Conservation (phyloP, 2,113 vertebrate genomes). For the Aix galericulata region DNA sequence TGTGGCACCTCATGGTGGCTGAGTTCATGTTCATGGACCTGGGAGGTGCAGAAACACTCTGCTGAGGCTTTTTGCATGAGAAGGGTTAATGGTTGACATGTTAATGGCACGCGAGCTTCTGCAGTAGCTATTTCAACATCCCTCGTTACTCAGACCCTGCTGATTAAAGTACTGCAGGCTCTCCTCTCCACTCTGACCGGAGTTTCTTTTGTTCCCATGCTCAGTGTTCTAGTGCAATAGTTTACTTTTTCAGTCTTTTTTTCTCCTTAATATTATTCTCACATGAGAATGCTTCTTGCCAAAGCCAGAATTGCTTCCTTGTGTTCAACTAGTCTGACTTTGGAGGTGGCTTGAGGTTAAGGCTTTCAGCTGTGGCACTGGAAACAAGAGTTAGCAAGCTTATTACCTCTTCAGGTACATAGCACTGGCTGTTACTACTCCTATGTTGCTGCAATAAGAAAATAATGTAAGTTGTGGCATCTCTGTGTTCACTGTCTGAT, state of each 20-base stretch:
- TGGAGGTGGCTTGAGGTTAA: background rate
- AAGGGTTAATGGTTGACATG: background rate
- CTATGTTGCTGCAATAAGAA: background rate
- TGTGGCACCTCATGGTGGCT: accelerated
- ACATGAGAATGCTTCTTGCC: background rate
- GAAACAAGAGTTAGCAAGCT: background rate
- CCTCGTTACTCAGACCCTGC: accelerated
- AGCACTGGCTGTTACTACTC: background rate
- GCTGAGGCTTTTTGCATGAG: background rate
- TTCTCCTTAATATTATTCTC: background rate
- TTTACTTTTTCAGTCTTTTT: background rate
- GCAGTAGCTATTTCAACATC: background rate
- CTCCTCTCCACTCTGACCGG: background rate
- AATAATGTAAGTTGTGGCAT: background rate
- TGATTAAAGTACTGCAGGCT: background rate
- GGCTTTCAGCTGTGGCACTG: accelerated
- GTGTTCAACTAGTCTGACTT: background rate
- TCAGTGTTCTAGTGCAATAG: background rate
- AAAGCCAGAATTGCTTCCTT: background rate
- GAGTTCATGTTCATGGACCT: accelerated
- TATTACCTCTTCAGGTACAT: accelerated
- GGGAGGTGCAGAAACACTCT: background rate
- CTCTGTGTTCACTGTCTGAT: accelerated
- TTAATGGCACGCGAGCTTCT: background rate
- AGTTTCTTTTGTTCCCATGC: background rate